Evolutionary conservation across 2,113 vertebrate species (phyloP).

Genomic region (Ictidomys tridecemlineatus): DNA sequence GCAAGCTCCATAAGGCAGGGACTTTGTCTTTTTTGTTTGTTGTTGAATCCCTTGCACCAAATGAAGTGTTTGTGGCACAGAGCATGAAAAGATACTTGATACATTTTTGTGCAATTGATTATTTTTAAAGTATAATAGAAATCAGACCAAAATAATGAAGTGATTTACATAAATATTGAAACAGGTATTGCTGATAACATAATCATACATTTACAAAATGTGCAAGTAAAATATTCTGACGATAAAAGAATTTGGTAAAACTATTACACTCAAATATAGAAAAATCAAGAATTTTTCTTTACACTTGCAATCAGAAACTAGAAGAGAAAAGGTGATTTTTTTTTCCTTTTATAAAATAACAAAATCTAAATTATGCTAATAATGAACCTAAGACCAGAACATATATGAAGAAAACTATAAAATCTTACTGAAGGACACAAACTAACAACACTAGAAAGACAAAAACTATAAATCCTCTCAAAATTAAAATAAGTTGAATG

Average conservation of each 20-base stretch:
- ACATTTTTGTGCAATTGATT: background rate
- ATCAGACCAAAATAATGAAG: background rate
- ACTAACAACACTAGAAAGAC: background rate
- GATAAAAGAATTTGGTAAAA: background rate
- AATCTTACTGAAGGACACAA: background rate
- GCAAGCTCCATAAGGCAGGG: background rate
- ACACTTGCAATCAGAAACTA: background rate
- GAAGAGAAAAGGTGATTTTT: background rate
- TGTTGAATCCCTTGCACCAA: background rate
- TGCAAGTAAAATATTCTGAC: background rate
- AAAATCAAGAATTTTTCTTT: background rate
- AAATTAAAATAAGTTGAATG: background rate
- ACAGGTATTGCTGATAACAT: background rate
- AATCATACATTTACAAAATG: background rate
- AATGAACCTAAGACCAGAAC: background rate
- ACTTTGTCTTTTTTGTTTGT: background rate
- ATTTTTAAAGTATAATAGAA: background rate
- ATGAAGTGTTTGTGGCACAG: background rate
- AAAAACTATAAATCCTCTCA: background rate
- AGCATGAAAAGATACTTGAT: background rate
- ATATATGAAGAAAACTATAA: background rate
- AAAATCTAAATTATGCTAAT: background rate
- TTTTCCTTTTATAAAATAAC: background rate
- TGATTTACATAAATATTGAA: background rate
- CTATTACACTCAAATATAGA: background rate